A percentile compares a stretch with the other conserved stretches of the same genome.
Evolutionary conservation across 53 echinoderm and acorn worm genomes (phyloP).

Genomic region (Holothuria leucospilota): DNA sequence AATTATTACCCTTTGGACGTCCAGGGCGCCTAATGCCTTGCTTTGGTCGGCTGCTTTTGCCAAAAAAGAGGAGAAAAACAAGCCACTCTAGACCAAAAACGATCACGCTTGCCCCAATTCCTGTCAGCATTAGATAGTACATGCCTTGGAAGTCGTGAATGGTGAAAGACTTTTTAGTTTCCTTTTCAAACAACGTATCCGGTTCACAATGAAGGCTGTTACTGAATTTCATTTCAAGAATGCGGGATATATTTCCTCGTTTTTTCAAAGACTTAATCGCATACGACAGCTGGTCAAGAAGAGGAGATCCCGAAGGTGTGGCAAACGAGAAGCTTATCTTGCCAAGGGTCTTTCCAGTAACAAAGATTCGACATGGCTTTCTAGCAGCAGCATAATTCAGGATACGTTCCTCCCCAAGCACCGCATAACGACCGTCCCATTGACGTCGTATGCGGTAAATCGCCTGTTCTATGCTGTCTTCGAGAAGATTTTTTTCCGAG

Average conservation of each 20-base stretch:
- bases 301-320: conserved; percentile 86
- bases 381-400: conserved; percentile 79
- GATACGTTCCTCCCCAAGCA: conserved; percentile 80
- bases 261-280: conserved; percentile 66
- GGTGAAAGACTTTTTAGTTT: conserved; percentile 82
- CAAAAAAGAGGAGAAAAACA: conserved; percentile 13
- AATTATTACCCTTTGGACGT: too few relatives aligned
- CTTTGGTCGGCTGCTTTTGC: conserved; percentile 8
- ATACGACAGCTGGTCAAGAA: conserved; percentile 90
- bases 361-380: conserved; percentile 81
- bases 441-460: conserved; percentile 70
- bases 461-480: conserved; percentile 74
- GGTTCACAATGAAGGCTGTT: conserved; percentile 67
- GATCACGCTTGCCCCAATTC: conserved; percentile 75
- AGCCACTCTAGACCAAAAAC: conserved; percentile 72
- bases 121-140: conserved; percentile 83
- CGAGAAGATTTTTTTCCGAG: conserved; percentile 70
- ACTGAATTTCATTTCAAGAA: conserved; percentile 61
- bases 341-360: conserved; percentile 77
- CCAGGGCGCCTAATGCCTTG: too few relatives aligned
- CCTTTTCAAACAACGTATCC: conserved; percentile 65
- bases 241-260: conserved; percentile 54
- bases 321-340: conserved; percentile 83
- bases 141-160: conserved; percentile 81
- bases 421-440: conserved; percentile 86